Percentiles rank a stretch among this genome's conserved stretches.
phyloP scores from a whole-genome alignment of 2,113 vertebrate genomes.

The Corythornis cristatus region DNA sequence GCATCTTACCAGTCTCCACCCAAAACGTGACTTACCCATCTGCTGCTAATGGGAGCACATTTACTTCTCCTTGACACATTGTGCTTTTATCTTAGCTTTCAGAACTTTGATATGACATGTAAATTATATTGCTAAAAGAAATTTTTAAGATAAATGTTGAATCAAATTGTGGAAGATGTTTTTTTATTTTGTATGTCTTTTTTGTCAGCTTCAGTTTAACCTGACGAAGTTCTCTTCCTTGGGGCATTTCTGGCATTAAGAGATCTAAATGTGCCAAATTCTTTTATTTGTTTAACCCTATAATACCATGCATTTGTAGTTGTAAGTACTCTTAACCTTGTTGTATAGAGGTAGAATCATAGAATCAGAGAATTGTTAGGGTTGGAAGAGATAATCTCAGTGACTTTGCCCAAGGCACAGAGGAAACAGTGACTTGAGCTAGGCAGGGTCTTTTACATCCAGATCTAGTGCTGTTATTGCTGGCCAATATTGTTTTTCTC shows the following conservation, averaged over 20 bases:
- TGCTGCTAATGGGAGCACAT: background rate
- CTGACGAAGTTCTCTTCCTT: background rate
- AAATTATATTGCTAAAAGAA: background rate
- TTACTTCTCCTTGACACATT: background rate
- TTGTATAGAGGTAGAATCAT: background rate
- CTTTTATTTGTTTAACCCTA: background rate
- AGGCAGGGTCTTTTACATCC: background rate
- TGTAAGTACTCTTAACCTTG: background rate
- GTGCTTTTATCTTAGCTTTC: background rate
- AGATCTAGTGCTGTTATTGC: conserved; percentile 6
- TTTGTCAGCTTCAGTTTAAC: background rate
- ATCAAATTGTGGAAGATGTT: background rate
- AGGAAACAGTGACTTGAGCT: background rate
- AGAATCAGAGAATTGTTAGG: too few relatives aligned
- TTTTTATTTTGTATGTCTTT: background rate
- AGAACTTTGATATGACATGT: background rate
- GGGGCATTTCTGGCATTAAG: background rate
- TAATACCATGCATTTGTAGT: background rate
- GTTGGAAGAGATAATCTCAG: background rate
- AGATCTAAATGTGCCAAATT: background rate
- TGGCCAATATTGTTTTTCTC: background rate
- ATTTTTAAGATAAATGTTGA: background rate
- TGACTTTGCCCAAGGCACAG: background rate
- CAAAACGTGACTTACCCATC: background rate
- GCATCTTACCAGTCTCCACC: background rate